A percentile compares a stretch with the other conserved stretches of the same genome.
These are phyloP conservation scores for Xenopus laevis DNA, from an alignment of 2,113 vertebrate species.

Conservation along the genomic window DNA sequence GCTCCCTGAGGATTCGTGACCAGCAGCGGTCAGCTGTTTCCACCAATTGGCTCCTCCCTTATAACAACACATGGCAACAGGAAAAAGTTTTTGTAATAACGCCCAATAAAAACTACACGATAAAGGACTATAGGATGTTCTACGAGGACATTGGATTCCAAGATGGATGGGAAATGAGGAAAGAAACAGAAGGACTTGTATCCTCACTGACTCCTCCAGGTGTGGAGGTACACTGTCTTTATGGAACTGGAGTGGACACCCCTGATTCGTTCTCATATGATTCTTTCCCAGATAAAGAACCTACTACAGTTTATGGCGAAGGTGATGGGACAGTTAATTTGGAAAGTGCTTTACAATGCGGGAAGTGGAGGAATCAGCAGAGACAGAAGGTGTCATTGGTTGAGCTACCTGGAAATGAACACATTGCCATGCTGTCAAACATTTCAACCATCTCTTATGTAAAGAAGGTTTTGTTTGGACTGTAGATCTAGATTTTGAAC, in stretches of 20 bases:
- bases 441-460: constrained; percentile 82
- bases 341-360: constrained; percentile 77
- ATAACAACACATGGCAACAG: constrained; percentile 78
- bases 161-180: constrained; percentile 88
- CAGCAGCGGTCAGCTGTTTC: constrained; percentile 90
- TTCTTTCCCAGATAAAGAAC: constrained; percentile 83
- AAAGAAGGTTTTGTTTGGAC: constrained; percentile 74
- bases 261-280: constrained; percentile 78
- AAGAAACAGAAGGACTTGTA: constrained; percentile 81
- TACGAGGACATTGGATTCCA: constrained; percentile 81
- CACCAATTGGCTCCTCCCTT: constrained; percentile 89
- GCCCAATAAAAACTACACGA: constrained; percentile 82
- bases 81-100: constrained; percentile 82
- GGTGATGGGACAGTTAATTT: constrained; percentile 96
- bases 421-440: constrained; percentile 86
- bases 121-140: constrained; percentile 77
- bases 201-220: constrained; percentile 68
- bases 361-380: constrained; percentile 72
- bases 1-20: constrained; percentile 82
- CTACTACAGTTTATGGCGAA: constrained; percentile 70
- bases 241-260: constrained; percentile 77
- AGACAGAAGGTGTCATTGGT: constrained; percentile 69
- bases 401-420: constrained; percentile 81
- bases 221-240: constrained; percentile 84
- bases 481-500: constrained; percentile 38